Evolutionary conservation across 2,888 invertebrate genomes (phyloP).

Genomic region (Dorcus parallelipipedus): DNA sequence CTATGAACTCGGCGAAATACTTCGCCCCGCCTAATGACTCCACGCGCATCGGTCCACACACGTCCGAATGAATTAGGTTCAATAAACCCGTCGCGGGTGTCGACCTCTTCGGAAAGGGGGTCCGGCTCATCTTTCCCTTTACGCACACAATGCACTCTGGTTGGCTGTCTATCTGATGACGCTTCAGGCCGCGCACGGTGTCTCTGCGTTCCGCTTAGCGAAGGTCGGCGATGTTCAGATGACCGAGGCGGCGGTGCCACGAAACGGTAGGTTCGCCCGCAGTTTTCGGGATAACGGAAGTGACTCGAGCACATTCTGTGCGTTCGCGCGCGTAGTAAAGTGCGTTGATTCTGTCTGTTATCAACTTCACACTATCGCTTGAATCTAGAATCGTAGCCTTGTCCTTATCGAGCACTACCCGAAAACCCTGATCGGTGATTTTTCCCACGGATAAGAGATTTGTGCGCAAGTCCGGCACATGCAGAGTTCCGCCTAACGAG

Average conservation of each 20-base stretch:
- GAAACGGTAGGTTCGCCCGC: too few relatives aligned
- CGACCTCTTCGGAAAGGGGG: slow-evolving; percentile 11
- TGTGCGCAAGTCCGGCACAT: too few relatives aligned
- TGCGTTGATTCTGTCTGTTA: neutral
- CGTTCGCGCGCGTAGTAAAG: neutral
- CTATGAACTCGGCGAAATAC: slow-evolving; percentile 30
- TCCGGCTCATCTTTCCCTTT: slow-evolving; percentile 11
- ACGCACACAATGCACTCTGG: neutral
- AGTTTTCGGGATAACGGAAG: too few relatives aligned
- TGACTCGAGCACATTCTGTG: too few relatives aligned
- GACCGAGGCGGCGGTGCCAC: too few relatives aligned
- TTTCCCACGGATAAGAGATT: neutral
- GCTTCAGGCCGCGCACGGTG: neutral
- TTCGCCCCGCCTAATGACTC: slow-evolving; percentile 15
- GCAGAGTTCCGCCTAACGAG: too few relatives aligned
- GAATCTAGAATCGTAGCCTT: neutral
- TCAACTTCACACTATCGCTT: neutral
- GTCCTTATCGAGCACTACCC: neutral
- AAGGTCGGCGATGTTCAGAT: too few relatives aligned
- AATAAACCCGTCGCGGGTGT: slow-evolving; percentile 15
- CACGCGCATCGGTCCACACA: slow-evolving; percentile 23
- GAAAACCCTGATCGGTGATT: slow-evolving; percentile 1
- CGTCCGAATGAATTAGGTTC: slow-evolving; percentile 26
- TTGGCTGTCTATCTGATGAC: neutral
- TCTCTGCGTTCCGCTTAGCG: too few relatives aligned